Base-by-base conservation (phyloP, 2,113 vertebrate genomes). In the Larimichthys crocea region DNA sequence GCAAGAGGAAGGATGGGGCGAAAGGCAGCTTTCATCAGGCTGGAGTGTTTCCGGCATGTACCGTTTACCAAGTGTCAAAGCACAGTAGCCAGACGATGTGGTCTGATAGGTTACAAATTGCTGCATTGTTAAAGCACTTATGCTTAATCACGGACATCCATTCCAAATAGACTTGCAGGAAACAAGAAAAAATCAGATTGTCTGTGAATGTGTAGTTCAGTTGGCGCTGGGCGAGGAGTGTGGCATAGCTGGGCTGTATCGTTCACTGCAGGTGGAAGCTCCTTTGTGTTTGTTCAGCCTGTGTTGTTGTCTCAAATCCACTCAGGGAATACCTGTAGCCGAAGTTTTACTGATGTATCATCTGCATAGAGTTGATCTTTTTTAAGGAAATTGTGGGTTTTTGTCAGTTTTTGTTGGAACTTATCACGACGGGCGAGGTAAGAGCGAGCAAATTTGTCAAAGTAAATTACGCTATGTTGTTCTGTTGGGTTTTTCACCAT, bases 211-310 rank as follows among this genome's bases (percentile, higher is more conserved):
- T n/a, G 31, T 19, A 24, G 48, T 59, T 65, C 5, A 65, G 63
- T 44, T 0, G 59, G 24, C 53, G 3, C 35, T 35, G 11, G 19
- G 15, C n/a, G 53, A 56, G 53, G 74, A 52, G 59, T 16, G 24
- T 19, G 62, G 61, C 7, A 44, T 26, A 14, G 48, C 56, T 4
- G 44, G 12, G 56, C 69, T 56, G 70, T 74, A 16, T 42, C 73
- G 10, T 42, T 68, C 80, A 22, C 80, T 29, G 80, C 83, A 86
- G 86, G 83, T 76, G 88, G 86, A 73, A 42, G 44, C 24, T 72
- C 16, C 48, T 85, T 55, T 50, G 80, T 84, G 61, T 72, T 77
- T 74, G 69, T 74, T 87, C 82, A 80, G 56, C 46, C 66, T 40
- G 24, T 40, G 35, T 53, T 79, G 29, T 19, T 61, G 24, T 80